phyloP scores from a whole-genome alignment of 2,113 vertebrate genomes.

The Syrrhaptes paradoxus region DNA sequence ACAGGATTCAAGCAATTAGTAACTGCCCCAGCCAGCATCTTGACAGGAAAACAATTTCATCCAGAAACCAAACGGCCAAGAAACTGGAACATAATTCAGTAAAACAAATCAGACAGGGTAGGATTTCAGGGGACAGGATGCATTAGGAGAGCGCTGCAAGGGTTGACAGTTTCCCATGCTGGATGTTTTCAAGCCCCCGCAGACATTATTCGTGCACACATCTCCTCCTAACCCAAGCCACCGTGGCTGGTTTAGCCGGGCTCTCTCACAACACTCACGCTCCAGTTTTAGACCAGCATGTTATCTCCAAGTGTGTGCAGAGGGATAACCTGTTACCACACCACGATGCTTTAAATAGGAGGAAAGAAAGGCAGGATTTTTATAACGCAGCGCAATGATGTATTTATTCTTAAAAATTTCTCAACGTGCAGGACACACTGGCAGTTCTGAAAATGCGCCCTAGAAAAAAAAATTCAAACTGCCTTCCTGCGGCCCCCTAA shows the following conservation, averaged over 20 bases:
- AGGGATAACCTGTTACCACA: neutral
- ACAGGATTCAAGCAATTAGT: neutral
- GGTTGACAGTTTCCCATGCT: neutral
- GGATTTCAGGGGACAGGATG: neutral
- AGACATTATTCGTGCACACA: neutral
- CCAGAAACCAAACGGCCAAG: neutral
- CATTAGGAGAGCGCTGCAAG: accelerated
- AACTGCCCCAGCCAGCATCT: neutral
- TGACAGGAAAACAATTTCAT: neutral
- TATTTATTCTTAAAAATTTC: neutral
- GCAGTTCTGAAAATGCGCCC: neutral
- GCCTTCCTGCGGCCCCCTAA: neutral
- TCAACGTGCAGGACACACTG: accelerated
- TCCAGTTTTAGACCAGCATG: neutral
- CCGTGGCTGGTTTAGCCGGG: accelerated
- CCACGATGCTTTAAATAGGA: neutral
- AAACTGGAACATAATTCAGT: neutral
- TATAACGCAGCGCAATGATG: neutral
- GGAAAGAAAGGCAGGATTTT: neutral
- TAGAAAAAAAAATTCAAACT: neutral
- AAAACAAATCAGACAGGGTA: neutral
- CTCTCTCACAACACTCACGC: neutral
- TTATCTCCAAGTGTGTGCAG: neutral
- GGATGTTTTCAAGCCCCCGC: neutral
- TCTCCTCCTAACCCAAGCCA: neutral